Conservation (phyloP, 2,113 vertebrate species). For the Pardalotus punctatus region DNA sequence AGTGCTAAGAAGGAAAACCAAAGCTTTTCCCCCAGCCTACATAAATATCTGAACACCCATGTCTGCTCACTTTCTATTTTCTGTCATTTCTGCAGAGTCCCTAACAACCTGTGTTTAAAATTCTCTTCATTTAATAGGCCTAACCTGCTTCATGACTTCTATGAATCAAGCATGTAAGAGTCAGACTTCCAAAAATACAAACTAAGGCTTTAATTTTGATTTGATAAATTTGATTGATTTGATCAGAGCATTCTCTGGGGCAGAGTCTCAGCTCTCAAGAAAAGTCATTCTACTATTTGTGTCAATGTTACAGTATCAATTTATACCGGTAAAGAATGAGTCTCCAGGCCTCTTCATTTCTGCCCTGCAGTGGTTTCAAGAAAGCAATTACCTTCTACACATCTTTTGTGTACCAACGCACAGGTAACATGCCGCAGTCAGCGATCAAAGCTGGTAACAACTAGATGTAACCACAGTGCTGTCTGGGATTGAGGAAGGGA, state of each 20-base stretch:
- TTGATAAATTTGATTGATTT: neutral
- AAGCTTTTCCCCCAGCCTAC: neutral
- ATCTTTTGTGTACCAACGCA: neutral
- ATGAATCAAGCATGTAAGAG: too few species aligned
- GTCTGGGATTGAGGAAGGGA: neutral
- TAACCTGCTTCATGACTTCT: neutral
- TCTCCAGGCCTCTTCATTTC: neutral
- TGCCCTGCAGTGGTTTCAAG: neutral
- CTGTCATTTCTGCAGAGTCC: neutral
- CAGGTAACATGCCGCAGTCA: neutral
- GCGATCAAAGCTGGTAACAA: neutral
- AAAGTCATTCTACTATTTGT: neutral
- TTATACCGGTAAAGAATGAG: neutral
- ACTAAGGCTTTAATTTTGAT: neutral
- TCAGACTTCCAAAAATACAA: neutral
- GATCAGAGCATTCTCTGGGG: neutral
- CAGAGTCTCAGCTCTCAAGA: neutral
- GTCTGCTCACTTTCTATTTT: neutral
- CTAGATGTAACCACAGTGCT: neutral
- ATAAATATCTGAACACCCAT: neutral
- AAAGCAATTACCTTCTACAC: neutral
- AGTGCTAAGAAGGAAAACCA: neutral
- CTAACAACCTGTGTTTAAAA: neutral
- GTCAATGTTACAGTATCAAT: neutral
- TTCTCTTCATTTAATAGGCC: neutral